A percentile compares a stretch with the other conserved stretches of the same genome.
Evolutionary conservation across 2,113 vertebrate genomes (phyloP).

Genomic region (Podarcis raffonei): DNA sequence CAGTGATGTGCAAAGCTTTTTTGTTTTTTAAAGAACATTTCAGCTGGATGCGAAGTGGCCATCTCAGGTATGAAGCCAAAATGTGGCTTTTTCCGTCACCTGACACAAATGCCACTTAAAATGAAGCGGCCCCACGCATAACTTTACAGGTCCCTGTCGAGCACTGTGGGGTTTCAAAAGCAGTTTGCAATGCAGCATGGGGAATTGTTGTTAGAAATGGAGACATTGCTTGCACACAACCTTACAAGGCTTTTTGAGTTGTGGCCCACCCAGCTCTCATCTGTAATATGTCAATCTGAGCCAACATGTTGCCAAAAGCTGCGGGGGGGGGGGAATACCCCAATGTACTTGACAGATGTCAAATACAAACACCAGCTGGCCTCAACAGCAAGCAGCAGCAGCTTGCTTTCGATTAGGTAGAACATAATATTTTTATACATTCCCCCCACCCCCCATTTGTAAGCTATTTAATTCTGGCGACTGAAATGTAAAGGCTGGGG

Average conservation of each 20-base stretch:
- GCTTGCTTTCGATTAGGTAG: neutral
- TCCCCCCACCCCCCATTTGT: neutral
- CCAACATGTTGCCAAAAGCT: slow-evolving; percentile 33
- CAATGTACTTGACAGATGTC: slow-evolving; percentile 1
- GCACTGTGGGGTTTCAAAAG: neutral
- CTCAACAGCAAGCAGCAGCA: neutral
- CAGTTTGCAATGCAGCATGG: neutral
- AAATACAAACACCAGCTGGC: slow-evolving; percentile 1
- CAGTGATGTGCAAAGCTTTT: slow-evolving; percentile 33
- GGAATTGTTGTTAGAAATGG: neutral
- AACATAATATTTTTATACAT: neutral
- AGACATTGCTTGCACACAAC: neutral
- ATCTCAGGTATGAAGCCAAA: slow-evolving; percentile 36
- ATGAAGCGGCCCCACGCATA: neutral
- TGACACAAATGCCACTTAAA: neutral
- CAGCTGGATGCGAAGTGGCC: slow-evolving; percentile 55
- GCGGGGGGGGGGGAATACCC: neutral
- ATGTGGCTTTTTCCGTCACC: neutral
- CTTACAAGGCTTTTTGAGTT: neutral
- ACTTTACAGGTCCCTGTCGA: neutral
- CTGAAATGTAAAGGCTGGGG: neutral
- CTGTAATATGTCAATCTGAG: slow-evolving; percentile 12
- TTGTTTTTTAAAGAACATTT: slow-evolving; percentile 23
- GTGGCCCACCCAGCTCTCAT: neutral
- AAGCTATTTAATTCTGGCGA: neutral